phyloP scores from a whole-genome alignment of 2,113 vertebrate species.

The Daphoenositta chrysoptera region DNA sequence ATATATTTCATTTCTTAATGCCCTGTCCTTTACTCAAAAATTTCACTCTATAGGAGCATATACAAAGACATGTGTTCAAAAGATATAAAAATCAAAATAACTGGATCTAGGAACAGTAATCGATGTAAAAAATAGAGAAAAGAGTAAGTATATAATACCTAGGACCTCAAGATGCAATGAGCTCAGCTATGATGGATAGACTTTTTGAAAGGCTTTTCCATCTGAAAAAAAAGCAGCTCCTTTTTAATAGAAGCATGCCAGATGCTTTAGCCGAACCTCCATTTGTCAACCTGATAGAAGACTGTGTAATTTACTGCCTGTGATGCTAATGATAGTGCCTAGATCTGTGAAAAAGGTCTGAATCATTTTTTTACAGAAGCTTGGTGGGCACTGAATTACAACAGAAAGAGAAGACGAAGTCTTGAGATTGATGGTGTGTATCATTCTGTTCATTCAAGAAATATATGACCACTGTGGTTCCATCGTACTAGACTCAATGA shows the following conservation, averaged over 20 bases:
- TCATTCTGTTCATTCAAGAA: not conserved
- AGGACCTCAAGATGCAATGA: not conserved
- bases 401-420: not conserved
- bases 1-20: not conserved
- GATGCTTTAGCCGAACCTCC: slow-evolving; percentile 31
- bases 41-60: not conserved
- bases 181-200: not conserved
- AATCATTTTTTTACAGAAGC: slow-evolving; percentile 10
- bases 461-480: not conserved
- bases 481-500: not conserved
- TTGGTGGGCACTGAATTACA: not conserved
- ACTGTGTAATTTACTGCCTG: slow-evolving; percentile 28
- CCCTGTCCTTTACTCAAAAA: not conserved
- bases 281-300: slow-evolving; percentile 43
- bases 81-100: not conserved
- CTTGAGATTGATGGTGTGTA: not conserved
- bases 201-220: slow-evolving; percentile 24
- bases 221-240: not conserved
- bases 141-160: not conserved
- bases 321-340: not conserved
- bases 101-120: not conserved
- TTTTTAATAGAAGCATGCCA: slow-evolving; percentile 29
- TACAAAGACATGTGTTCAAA: not conserved
- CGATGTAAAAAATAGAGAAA: not conserved
- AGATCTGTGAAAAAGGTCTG: not conserved